Percentiles rank a stretch among this genome's conserved stretches.
phyloP scores from a whole-genome alignment of 2,888 invertebrate species.

The Lepetodrilus schrolli region DNA sequence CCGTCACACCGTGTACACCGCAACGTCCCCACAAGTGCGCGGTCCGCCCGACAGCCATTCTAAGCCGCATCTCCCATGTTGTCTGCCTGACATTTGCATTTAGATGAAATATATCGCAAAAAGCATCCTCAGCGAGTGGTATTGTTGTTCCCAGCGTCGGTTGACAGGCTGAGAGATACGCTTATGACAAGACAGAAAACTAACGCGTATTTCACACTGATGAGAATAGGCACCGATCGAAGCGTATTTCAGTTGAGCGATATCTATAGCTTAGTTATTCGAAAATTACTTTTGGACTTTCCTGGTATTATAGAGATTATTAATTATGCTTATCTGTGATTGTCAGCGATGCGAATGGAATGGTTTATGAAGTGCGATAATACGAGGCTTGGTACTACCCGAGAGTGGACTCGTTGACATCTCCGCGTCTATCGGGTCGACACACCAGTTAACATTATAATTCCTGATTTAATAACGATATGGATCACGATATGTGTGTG shows the following conservation, averaged over 20 bases:
- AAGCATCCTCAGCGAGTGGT: not conserved
- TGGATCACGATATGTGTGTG: not conserved
- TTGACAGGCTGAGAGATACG: not conserved
- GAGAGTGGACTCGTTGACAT: not conserved
- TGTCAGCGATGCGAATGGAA: not conserved
- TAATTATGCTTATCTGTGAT: not conserved
- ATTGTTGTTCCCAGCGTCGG: not conserved
- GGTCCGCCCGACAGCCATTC: not conserved
- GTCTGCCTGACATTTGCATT: conserved; percentile 20
- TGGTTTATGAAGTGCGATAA: not conserved
- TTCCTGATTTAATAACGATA: not conserved
- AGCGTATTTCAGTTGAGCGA: not conserved
- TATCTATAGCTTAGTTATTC: not conserved
- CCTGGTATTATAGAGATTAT: conserved; percentile 1
- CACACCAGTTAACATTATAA: not conserved
- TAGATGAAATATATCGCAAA: conserved; percentile 26
- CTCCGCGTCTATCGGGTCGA: not conserved
- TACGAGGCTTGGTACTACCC: not conserved
- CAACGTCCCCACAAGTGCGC: not conserved
- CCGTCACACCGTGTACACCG: not conserved
- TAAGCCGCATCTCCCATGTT: conserved; percentile 21
- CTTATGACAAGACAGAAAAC: conserved; percentile 12
- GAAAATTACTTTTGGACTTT: conserved; percentile 22
- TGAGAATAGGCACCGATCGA: conserved; percentile 4
- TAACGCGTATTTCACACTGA: not conserved